These are phyloP conservation scores for Leptothorax acervorum DNA, from an alignment of 2,888 invertebrate species.

Conservation along the genomic window DNA sequence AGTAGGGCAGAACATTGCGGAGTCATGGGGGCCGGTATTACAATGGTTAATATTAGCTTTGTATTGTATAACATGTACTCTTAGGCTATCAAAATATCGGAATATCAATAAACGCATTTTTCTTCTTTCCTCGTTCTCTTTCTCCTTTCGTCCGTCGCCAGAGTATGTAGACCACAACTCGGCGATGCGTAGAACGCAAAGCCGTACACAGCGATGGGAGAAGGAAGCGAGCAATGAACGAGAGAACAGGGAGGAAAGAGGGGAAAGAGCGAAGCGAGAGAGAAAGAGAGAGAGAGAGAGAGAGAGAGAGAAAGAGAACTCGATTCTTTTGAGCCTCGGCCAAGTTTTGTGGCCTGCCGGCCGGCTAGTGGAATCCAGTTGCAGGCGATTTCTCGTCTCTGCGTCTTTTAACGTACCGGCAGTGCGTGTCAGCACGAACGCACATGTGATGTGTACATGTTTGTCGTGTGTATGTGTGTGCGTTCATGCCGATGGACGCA, in stretches of 20 bases:
- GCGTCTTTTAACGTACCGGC: constrained; percentile 71
- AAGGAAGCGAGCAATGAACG: constrained; percentile 25
- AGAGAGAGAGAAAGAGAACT: constrained; percentile 55
- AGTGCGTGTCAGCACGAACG: constrained; percentile 55
- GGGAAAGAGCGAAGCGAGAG: neutral
- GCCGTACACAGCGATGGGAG: constrained; percentile 38
- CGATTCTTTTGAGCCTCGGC: constrained; percentile 80
- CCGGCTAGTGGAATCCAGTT: constrained; percentile 79
- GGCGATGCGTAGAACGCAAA: constrained; percentile 69
- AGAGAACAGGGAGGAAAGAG: constrained; percentile 4
- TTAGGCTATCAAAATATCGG: neutral
- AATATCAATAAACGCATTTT: neutral
- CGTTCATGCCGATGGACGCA: constrained; percentile 18
- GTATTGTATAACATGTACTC: neutral
- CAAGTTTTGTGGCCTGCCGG: constrained; percentile 79
- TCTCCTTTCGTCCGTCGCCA: no score
- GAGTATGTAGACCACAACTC: constrained; percentile 61
- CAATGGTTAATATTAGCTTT: neutral
- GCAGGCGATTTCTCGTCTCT: constrained; percentile 79
- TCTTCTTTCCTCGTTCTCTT: neutral
- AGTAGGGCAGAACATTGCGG: neutral
- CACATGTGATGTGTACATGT: constrained; percentile 22
- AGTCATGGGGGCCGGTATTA: neutral
- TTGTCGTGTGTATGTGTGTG: constrained; percentile 1
- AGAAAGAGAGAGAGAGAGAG: neutral